Conservation (phyloP, 2,888 invertebrate genomes). For the Agrochola lota region DNA sequence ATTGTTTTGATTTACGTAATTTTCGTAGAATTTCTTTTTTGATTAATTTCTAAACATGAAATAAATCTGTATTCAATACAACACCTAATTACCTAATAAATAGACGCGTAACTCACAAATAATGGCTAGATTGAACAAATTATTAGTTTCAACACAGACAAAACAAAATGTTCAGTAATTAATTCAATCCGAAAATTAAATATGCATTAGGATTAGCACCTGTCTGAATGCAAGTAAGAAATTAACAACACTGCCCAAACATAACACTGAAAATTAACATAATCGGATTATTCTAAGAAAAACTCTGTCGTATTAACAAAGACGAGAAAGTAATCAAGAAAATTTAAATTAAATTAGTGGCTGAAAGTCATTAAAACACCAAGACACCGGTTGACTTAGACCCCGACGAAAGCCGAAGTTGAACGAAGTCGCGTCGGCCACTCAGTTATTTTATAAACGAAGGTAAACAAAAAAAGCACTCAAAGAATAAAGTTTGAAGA, state of each 20-base stretch:
- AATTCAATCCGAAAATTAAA: conserved; percentile 35
- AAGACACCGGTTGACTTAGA: conserved; percentile 50
- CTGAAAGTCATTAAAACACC: conserved; percentile 74
- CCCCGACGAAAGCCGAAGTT: conserved; percentile 40
- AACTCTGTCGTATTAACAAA: conserved; percentile 59
- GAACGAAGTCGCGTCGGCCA: conserved; percentile 39
- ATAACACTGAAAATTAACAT: conserved; percentile 46
- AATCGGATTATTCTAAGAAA: conserved; percentile 52
- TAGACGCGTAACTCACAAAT: background rate
- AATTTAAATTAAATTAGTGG: conserved; percentile 74
- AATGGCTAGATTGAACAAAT: conserved; percentile 1
- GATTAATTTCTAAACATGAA: conserved; percentile 4
- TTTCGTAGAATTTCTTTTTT: background rate
- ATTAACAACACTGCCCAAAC: conserved; percentile 38
- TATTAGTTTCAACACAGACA: conserved; percentile 7
- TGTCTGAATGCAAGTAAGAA: conserved; percentile 45
- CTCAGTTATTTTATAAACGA: conserved; percentile 56
- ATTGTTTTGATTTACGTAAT: background rate
- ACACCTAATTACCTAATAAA: background rate
- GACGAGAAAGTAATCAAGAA: conserved; percentile 71
- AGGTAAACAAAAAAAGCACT: conserved; percentile 60
- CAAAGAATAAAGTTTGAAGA: conserved; percentile 58
- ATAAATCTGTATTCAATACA: conserved; percentile 7
- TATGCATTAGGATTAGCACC: conserved; percentile 38
- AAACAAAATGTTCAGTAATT: conserved; percentile 40